Evolutionary conservation across 2,113 vertebrate species (phyloP).

Genomic region (Psittacula cyanocephala): DNA sequence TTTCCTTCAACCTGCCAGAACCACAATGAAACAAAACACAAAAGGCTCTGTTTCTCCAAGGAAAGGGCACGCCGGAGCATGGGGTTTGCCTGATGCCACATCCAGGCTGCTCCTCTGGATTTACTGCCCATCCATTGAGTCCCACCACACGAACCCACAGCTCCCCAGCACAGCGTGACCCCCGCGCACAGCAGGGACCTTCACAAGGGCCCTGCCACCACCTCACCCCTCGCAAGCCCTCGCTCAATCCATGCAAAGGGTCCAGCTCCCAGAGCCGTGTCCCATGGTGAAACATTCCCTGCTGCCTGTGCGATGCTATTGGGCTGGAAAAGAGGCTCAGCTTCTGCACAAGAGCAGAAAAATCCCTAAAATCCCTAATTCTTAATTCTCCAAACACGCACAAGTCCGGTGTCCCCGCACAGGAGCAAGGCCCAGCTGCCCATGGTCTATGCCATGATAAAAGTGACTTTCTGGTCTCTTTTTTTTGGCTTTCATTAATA

Average conservation of each 20-base stretch:
- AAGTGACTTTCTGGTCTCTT: neutral
- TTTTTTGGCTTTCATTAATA: neutral
- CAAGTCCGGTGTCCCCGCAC: too few relatives aligned
- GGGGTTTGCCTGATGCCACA: fast-evolving
- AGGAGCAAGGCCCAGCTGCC: neutral
- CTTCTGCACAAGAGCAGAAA: neutral
- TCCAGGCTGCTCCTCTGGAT: neutral
- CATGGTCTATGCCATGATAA: neutral
- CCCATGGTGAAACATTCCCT: neutral
- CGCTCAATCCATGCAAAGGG: neutral
- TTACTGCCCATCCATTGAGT: fast-evolving
- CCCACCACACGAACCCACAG: neutral
- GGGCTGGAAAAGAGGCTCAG: neutral
- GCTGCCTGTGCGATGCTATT: fast-evolving
- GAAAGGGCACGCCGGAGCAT: neutral
- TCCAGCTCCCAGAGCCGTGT: fast-evolving
- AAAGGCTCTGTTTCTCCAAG: neutral
- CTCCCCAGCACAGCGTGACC: neutral
- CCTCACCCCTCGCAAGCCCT: neutral
- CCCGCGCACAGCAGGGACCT: fast-evolving
- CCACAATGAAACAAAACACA: neutral
- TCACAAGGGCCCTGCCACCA: neutral
- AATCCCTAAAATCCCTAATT: neutral
- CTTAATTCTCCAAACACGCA: fast-evolving
- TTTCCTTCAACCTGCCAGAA: neutral